Evolutionary conservation across 2,113 vertebrate species (phyloP), one percentile per base, ranked within the genome.

Genomic region (Lophius piscatorius): DNA sequence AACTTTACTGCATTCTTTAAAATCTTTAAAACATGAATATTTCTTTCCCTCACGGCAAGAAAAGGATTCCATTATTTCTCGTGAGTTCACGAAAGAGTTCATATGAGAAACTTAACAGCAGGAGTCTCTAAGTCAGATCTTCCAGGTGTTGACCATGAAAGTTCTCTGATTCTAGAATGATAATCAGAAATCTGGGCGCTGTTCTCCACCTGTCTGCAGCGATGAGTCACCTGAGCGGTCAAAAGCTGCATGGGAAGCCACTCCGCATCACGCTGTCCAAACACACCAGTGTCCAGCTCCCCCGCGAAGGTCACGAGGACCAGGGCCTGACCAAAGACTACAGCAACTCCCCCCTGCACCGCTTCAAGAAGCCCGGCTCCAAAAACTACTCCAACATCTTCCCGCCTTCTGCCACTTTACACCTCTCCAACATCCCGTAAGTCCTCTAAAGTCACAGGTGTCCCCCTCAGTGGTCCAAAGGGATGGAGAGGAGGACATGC

Each of bases 341-440:
- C 61, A 75, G 79, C 18, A 79, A 79, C 70, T 85, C 82, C 40
- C 51, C 74, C 66, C 82, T 85, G 31, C 82, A 85, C 28, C 82
- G 82, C 63, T 85, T 85, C 61, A 85, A 85, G 22, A 85, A 85
- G n/a, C 82, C 82, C 0, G 82, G 82, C 1, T 82, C 79, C 9
- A 85, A 85, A 46, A 85, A 85, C 11, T 85, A 80, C 6, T 78
- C 75, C 70, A 85, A 85, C 59, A 85, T 85, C 57, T 85, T 82
- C 35, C 82, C 82, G 9, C 82, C 82, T 0, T 85, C 82, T 0
- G 74, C 79, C 0, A 85, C 82, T 16, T 67, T 85, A 55, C 82
- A 85, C 57, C 79, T 85, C 0, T 85, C 82, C 66, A 85, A 85
- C 79, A 75, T 85, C 63, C 74, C 79, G 82, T 85, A 49, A 49